These are phyloP conservation scores for Aramus guarauna DNA, from an alignment of 2,113 vertebrate genomes.

Conservation along the genomic window DNA sequence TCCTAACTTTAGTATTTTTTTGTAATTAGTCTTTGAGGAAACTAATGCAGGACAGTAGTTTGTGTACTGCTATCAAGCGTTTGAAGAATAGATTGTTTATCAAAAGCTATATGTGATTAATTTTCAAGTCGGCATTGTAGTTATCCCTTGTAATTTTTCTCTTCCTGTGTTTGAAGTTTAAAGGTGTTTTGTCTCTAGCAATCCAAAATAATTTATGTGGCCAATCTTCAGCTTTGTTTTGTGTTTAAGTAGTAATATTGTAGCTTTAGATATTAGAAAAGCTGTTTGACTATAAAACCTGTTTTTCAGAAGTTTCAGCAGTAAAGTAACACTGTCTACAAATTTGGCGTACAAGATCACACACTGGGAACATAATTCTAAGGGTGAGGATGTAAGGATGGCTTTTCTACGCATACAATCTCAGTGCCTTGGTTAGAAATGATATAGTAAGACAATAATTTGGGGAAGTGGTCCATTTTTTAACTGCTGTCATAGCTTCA, in stretches of 20 bases:
- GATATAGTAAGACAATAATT: neutral
- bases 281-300: neutral
- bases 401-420: neutral
- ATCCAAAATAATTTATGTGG: neutral
- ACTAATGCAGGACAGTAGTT: neutral
- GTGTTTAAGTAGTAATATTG: neutral
- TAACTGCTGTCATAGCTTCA: neutral
- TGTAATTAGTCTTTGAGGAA: neutral
- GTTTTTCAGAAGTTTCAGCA: neutral
- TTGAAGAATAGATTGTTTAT: neutral
- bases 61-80: neutral
- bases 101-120: neutral
- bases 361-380: neutral
- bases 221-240: neutral
- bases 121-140: neutral
- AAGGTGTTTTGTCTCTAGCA: neutral
- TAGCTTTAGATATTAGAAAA: neutral
- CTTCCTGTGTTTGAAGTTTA: neutral
- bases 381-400: neutral
- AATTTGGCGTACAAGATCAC: neutral
- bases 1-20: neutral
- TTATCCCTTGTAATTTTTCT: neutral
- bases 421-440: neutral
- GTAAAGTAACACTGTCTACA: neutral
- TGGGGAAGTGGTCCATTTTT: neutral